Conservation (phyloP, 1,140 invertebrate species). For the Lepidurus arcticus region DNA sequence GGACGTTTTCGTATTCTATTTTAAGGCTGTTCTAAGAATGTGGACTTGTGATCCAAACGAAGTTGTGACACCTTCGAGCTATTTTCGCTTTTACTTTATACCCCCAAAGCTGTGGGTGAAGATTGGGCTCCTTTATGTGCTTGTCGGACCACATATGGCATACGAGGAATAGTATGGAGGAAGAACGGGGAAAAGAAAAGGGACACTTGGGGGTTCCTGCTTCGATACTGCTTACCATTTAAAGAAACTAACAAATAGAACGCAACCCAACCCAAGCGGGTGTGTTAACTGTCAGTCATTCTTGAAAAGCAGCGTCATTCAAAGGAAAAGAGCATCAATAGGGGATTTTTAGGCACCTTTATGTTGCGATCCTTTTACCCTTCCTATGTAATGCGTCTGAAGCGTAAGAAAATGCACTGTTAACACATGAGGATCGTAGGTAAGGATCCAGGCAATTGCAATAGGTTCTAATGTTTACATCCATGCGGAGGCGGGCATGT, state of each 20-base stretch:
- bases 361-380: no score
- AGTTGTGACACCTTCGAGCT: background rate
- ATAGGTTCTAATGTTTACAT: background rate
- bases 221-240: background rate
- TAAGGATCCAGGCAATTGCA: background rate
- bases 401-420: background rate
- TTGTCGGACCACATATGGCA: background rate
- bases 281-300: background rate
- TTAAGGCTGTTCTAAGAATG: no score
- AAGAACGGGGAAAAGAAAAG: background rate
- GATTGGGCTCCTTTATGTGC: slow-evolving; percentile 1
- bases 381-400: no score
- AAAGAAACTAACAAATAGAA: background rate
- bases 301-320: background rate
- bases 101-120: background rate
- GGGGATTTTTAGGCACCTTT: background rate
- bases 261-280: background rate
- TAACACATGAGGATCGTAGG: background rate
- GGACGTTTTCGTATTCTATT: no score
- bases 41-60: no score
- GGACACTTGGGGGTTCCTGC: background rate
- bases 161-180: background rate
- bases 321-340: background rate
- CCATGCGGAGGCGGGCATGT: background rate
- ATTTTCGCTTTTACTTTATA: background rate